Evolutionary conservation across 2,113 vertebrate genomes (phyloP).

Genomic region (Pionites leucogaster): DNA sequence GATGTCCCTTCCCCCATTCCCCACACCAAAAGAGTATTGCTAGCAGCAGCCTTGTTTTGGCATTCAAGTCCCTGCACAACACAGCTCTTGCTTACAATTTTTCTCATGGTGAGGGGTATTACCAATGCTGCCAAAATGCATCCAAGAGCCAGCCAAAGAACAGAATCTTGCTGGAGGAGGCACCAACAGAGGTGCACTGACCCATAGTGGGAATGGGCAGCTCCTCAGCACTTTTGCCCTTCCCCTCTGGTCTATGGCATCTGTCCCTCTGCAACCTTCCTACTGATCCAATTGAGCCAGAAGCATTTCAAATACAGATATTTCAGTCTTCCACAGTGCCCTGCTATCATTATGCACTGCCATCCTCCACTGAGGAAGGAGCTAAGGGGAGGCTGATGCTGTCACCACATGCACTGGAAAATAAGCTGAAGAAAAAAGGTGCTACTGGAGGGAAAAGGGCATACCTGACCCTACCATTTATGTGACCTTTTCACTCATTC

Average conservation of each 20-base stretch:
- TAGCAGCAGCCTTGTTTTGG: background rate
- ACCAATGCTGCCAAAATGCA: background rate
- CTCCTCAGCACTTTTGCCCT: background rate
- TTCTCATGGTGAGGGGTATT: background rate
- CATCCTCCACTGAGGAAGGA: background rate
- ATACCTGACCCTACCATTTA: background rate
- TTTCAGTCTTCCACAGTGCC: background rate
- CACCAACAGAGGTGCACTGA: background rate
- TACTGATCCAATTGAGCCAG: background rate
- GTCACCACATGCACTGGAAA: background rate
- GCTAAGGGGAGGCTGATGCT: background rate
- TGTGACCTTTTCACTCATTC: background rate
- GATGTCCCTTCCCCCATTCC: background rate
- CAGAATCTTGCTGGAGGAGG: background rate
- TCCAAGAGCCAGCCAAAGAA: background rate
- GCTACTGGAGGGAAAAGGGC: background rate
- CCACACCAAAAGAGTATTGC: background rate
- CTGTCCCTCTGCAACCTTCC: background rate
- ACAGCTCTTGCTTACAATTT: background rate
- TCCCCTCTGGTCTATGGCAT: background rate
- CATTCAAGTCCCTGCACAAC: background rate
- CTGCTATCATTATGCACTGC: background rate
- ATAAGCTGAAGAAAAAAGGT: background rate
- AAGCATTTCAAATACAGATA: background rate
- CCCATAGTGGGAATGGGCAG: fast-evolving